These are phyloP conservation scores for Sinocyclocheilus rhinocerous DNA, from an alignment of 2,113 vertebrate species.

Conservation along the genomic window DNA sequence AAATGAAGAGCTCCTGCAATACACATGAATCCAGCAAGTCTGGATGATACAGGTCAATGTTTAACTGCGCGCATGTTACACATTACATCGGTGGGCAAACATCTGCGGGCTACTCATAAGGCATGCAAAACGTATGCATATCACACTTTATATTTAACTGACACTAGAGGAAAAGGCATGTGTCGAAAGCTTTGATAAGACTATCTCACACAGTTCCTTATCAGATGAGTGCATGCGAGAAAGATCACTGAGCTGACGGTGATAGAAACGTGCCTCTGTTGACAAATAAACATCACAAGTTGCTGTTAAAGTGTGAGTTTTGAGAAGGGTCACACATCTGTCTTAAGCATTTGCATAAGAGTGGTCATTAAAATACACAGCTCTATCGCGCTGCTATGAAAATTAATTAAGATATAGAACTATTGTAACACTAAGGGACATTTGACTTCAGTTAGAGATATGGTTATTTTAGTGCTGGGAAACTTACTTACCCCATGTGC, in stretches of 20 bases:
- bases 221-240: neutral
- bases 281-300: constrained; percentile 13
- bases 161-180: neutral
- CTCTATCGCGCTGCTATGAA: neutral
- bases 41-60: constrained; percentile 64
- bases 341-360: neutral
- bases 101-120: neutral
- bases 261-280: constrained; percentile 10
- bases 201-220: neutral
- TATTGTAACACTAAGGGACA: neutral
- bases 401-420: neutral
- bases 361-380: neutral
- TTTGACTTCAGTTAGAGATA: neutral
- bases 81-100: constrained; percentile 50
- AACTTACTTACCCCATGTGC: constrained; percentile 80
- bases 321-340: neutral
- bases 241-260: neutral
- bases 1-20: constrained; percentile 47
- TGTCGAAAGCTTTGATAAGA: constrained; percentile 24
- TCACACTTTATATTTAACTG: neutral
- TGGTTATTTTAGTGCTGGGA: neutral
- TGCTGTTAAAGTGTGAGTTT: neutral
- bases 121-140: neutral
- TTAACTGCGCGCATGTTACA: constrained; percentile 63
- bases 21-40: constrained; percentile 41